Percentiles rank a stretch among this genome's conserved stretches.
Evolutionary conservation across 2,888 invertebrate species (phyloP).

Genomic region (Drosophila macrospina): DNA sequence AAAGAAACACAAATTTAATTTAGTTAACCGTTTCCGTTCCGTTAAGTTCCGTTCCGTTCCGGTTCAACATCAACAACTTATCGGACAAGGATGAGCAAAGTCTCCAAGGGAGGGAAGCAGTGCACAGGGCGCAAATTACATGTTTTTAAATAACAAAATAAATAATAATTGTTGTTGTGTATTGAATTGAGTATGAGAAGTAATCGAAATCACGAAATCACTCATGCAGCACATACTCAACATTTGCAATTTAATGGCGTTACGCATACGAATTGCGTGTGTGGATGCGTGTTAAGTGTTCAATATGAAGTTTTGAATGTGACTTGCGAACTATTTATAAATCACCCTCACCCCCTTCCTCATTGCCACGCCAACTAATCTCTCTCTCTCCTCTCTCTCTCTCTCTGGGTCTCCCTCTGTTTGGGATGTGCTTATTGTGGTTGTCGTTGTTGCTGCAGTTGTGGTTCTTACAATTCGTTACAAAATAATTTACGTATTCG

Average conservation of each 20-base stretch:
- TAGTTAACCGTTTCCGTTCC: no score
- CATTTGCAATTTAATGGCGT: slow-evolving; percentile 1
- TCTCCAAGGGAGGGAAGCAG: slow-evolving; percentile 24
- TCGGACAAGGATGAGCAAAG: not conserved
- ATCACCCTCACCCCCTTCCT: slow-evolving; percentile 3
- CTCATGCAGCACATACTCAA: not conserved
- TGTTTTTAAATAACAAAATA: slow-evolving; percentile 9
- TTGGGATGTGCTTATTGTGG: not conserved
- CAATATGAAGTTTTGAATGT: not conserved
- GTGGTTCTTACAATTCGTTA: slow-evolving; percentile 29
- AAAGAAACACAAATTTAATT: not conserved
- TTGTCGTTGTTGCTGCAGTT: slow-evolving; percentile 1
- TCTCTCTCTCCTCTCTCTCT: not conserved
- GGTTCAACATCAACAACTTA: not conserved
- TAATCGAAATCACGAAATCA: not conserved
- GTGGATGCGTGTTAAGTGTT: slow-evolving; percentile 3
- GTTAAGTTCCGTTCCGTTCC: slow-evolving; percentile 1
- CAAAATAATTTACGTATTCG: slow-evolving; percentile 32
- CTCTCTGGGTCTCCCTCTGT: not conserved
- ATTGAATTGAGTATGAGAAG: not conserved
- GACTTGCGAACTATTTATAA: slow-evolving; percentile 34
- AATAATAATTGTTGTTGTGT: slow-evolving; percentile 1
- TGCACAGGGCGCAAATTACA: slow-evolving; percentile 12
- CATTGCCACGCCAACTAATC: not conserved
- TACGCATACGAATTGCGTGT: not conserved